phyloP scores from a whole-genome alignment of 2,797 vertebrate species.

The Ctenochaetus hawaiiensis region DNA sequence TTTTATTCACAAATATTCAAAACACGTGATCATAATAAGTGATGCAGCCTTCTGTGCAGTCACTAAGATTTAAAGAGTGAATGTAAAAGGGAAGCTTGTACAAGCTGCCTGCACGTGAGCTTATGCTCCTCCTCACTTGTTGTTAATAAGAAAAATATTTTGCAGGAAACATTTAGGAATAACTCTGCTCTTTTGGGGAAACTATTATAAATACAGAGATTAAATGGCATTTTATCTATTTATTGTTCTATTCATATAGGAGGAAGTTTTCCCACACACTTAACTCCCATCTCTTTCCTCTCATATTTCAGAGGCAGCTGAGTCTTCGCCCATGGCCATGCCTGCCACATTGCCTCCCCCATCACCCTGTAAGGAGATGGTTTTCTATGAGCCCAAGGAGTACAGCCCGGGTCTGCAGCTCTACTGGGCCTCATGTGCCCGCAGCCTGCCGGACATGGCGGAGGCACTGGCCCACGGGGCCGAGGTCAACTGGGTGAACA shows the following conservation, averaged over 20 bases:
- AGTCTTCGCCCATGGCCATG: constrained; percentile 71
- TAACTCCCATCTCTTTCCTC: neutral
- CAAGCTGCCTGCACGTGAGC: neutral
- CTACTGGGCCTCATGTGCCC: constrained; percentile 91
- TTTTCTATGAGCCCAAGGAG: constrained; percentile 87
- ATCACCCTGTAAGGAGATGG: constrained; percentile 82
- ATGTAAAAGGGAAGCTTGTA: neutral
- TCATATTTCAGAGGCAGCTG: constrained; percentile 60
- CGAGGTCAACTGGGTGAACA: constrained; percentile 95
- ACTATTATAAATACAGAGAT: too few relatives aligned
- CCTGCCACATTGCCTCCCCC: constrained; percentile 74
- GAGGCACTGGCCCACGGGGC: constrained; percentile 96
- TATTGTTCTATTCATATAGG: too few relatives aligned
- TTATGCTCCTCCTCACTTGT: neutral
- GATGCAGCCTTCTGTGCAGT: neutral
- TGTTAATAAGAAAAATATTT: neutral
- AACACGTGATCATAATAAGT: neutral
- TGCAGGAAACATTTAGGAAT: neutral
- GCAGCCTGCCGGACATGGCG: constrained; percentile 95
- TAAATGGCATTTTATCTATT: too few relatives aligned
- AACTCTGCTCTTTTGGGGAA: neutral
- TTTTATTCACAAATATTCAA: constrained; percentile 1
- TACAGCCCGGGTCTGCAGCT: constrained; percentile 90
- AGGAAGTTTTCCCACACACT: neutral
- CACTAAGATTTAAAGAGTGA: neutral